phyloP scores from a whole-genome alignment of 2,888 invertebrate genomes.

The Andrena trimmerana region DNA sequence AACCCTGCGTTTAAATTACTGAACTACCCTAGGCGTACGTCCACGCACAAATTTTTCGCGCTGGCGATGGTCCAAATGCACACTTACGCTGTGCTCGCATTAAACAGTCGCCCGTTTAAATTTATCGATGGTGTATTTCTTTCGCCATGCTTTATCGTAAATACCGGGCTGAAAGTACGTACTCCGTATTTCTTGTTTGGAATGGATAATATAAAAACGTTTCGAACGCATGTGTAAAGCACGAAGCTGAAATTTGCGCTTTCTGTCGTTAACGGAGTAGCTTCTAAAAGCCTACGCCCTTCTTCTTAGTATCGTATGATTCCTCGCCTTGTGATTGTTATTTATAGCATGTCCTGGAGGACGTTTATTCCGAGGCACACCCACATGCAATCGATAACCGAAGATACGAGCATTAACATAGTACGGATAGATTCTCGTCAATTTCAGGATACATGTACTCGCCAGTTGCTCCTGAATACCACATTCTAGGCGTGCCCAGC shows the following conservation, averaged over 20 bases:
- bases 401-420: slow-evolving; percentile 33
- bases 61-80: slow-evolving; percentile 44
- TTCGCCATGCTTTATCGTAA: not conserved
- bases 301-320: slow-evolving; percentile 4
- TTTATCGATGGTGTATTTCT: slow-evolving; percentile 32
- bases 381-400: slow-evolving; percentile 9
- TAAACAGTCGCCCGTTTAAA: slow-evolving; percentile 32
- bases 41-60: slow-evolving; percentile 43
- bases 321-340: slow-evolving; percentile 14
- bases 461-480: not conserved
- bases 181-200: not conserved
- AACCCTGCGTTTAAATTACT: slow-evolving; percentile 42
- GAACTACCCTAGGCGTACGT: slow-evolving; percentile 26
- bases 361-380: slow-evolving; percentile 13
- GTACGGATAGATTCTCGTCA: not conserved
- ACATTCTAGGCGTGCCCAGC: too few species aligned
- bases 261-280: not conserved
- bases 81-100: slow-evolving; percentile 6
- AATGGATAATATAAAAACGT: not conserved
- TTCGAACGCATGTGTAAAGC: not conserved
- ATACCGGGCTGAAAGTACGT: not conserved
- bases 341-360: slow-evolving; percentile 18
- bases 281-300: not conserved
- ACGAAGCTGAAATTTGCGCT: not conserved
- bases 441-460: not conserved